phyloP scores from a whole-genome alignment of 1,140 invertebrate genomes.

The Scaptomyza montana region DNA sequence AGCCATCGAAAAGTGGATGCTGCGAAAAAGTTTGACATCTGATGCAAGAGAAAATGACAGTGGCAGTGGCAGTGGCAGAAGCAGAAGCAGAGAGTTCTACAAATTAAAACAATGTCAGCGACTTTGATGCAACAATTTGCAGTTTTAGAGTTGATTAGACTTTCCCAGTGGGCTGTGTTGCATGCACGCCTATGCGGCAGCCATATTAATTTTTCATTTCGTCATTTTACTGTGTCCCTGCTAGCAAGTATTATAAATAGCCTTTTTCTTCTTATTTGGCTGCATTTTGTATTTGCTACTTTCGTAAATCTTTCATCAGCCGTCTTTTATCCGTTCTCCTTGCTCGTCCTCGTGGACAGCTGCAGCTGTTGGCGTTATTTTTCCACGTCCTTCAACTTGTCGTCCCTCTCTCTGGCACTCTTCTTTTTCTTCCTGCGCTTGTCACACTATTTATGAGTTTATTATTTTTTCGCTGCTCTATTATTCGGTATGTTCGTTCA shows the following conservation, averaged over 20 bases:
- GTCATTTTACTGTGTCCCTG: conserved; percentile 2
- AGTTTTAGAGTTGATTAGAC: conserved; percentile 58
- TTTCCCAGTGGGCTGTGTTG: conserved; percentile 32
- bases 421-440: conserved; percentile 32
- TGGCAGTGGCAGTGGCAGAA: background rate
- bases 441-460: conserved; percentile 76
- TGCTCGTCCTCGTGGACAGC: background rate
- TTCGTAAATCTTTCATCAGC: conserved; percentile 67
- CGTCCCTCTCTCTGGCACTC: conserved; percentile 19
- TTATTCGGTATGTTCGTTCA: conserved; percentile 48
- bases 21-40: conserved; percentile 61
- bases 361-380: conserved; percentile 55
- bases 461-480: conserved; percentile 68
- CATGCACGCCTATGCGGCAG: conserved; percentile 38
- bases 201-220: conserved; percentile 51
- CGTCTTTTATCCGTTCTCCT: conserved; percentile 24
- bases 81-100: conserved; percentile 39
- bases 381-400: conserved; percentile 36
- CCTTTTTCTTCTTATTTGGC: background rate
- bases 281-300: conserved; percentile 35
- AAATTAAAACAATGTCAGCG: conserved; percentile 76
- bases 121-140: conserved; percentile 60
- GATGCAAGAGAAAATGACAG: conserved; percentile 45
- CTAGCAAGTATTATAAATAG: background rate
- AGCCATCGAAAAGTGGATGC: conserved; percentile 8